Evolutionary conservation across 2,888 invertebrate species (phyloP).

Genomic region (Eubasilissa splendida): DNA sequence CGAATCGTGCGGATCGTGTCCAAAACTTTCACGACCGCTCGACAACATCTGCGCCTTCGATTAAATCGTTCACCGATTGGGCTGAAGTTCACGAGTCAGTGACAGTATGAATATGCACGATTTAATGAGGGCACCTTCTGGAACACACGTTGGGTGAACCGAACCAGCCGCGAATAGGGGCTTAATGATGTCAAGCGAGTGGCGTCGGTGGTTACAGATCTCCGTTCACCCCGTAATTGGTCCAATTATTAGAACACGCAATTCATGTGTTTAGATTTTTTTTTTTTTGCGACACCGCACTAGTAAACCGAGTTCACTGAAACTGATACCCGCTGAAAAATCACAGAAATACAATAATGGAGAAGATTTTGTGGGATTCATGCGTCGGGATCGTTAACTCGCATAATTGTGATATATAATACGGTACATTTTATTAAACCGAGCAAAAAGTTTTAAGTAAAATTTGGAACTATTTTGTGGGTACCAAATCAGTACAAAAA

Average conservation of each 20-base stretch:
- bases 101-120: constrained; percentile 3
- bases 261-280: neutral
- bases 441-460: too few relatives aligned
- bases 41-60: constrained; percentile 8
- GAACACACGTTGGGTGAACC: neutral
- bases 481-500: too few relatives aligned
- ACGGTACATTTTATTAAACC: too few relatives aligned
- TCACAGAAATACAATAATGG: too few relatives aligned
- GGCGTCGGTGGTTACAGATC: neutral
- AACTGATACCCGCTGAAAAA: neutral
- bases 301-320: neutral
- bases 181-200: neutral
- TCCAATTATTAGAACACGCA: neutral
- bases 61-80: neutral
- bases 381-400: too few relatives aligned
- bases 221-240: neutral
- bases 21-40: constrained; percentile 16
- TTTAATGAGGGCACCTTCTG: neutral
- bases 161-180: constrained; percentile 8
- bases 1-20: constrained; percentile 22
- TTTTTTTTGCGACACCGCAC: neutral
- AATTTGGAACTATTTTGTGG: too few relatives aligned
- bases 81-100: neutral
- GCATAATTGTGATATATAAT: too few relatives aligned
- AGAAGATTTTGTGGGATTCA: too few relatives aligned